Percentiles rank a stretch among this genome's conserved stretches.
phyloP scores from a whole-genome alignment of 2,113 vertebrate genomes.

The Stercorarius parasiticus region DNA sequence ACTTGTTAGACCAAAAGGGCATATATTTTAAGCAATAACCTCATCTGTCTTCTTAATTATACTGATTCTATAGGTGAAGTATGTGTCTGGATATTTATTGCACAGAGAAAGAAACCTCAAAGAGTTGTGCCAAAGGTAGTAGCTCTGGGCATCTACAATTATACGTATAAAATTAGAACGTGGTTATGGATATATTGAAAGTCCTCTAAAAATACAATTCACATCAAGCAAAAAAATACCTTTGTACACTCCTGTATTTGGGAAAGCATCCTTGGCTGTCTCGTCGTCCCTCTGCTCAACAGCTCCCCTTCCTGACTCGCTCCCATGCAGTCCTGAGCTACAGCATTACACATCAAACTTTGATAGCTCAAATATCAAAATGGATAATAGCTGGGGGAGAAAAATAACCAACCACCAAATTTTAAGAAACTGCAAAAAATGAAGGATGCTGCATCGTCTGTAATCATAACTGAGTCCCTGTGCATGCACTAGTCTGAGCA shows the following conservation, averaged over 20 bases:
- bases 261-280: background rate
- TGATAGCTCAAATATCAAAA: background rate
- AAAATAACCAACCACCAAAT: background rate
- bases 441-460: background rate
- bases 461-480: background rate
- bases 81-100: background rate
- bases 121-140: too few species aligned
- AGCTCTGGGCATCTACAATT: background rate
- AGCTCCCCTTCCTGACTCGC: accelerated
- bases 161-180: background rate
- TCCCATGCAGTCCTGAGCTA: background rate
- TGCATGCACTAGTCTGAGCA: background rate
- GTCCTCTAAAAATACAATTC: background rate
- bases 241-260: background rate
- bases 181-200: background rate
- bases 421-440: background rate
- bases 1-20: background rate
- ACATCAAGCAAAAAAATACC: background rate
- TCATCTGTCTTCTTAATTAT: background rate
- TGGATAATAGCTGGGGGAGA: accelerated
- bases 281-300: background rate
- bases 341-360: background rate
- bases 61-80: background rate
- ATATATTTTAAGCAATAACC: background rate
- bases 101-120: background rate